Evolutionary conservation across 1,140 invertebrate genomes (phyloP).

Genomic region (Aphelenchoides avenae): DNA sequence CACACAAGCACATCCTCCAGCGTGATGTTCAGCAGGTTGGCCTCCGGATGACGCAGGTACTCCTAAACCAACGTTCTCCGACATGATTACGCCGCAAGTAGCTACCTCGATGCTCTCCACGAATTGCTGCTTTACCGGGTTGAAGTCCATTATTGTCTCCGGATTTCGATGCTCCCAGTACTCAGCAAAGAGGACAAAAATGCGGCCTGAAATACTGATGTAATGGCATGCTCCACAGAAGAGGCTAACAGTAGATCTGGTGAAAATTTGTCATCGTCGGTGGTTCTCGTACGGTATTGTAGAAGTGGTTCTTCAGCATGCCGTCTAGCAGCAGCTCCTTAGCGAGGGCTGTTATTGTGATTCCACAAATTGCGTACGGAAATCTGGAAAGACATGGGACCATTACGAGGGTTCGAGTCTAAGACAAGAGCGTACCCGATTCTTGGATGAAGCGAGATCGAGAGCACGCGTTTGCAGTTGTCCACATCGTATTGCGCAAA

Average conservation of each 20-base stretch:
- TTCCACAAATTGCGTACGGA: constrained; percentile 74
- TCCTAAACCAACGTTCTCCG: too few relatives aligned
- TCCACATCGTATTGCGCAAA: constrained; percentile 77
- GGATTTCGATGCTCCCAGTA: constrained; percentile 34
- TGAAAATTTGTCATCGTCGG: constrained; percentile 78
- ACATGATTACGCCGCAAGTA: too few relatives aligned
- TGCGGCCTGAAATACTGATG: constrained; percentile 31
- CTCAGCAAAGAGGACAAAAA: constrained; percentile 41
- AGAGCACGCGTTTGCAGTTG: constrained; percentile 75
- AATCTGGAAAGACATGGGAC: constrained; percentile 52
- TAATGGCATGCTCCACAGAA: constrained; percentile 5
- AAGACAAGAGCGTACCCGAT: constrained; percentile 52
- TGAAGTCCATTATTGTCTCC: constrained; percentile 45
- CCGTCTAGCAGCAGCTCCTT: constrained; percentile 75
- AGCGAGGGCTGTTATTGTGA: constrained; percentile 87
- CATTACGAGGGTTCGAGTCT: constrained; percentile 1
- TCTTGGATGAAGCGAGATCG: constrained; percentile 79
- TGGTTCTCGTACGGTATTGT: constrained; percentile 67
- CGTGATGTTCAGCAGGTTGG: constrained; percentile 27
- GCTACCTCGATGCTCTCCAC: constrained; percentile 18
- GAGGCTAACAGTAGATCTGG: constrained; percentile 75
- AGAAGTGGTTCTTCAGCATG: constrained; percentile 82
- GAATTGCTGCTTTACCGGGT: constrained; percentile 36
- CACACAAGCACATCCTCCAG: too few relatives aligned
- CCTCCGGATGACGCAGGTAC: constrained; percentile 21